These are phyloP conservation scores for Mycogona germanica DNA, from an alignment of 2,888 invertebrate genomes.

Conservation along the genomic window DNA sequence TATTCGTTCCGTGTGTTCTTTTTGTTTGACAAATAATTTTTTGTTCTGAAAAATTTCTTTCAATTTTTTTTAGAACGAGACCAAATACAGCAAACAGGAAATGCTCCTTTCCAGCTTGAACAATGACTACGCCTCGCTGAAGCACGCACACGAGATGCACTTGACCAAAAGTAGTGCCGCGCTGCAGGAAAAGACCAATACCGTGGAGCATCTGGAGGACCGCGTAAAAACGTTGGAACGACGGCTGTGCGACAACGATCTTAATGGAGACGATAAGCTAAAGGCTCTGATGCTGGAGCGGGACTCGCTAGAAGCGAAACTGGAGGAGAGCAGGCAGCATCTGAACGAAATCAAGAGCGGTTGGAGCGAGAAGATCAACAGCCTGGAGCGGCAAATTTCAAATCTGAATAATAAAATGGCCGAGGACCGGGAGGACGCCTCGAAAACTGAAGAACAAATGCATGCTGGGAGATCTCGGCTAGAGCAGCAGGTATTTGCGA, in stretches of 20 bases:
- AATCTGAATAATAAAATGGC: background rate
- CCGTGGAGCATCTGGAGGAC: constrained; percentile 53
- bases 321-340: background rate
- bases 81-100: background rate
- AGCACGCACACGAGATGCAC: constrained; percentile 48
- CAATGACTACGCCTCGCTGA: constrained; percentile 46
- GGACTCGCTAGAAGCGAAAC: background rate
- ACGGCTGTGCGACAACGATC: constrained; percentile 30
- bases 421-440: background rate
- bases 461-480: too few relatives aligned
- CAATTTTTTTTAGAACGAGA: background rate
- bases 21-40: too few relatives aligned
- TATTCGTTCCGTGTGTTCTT: too few relatives aligned
- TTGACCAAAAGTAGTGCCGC: constrained; percentile 27
- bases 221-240: constrained; percentile 45
- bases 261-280: constrained; percentile 30
- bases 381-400: background rate
- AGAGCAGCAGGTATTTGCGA: too few relatives aligned
- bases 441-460: background rate
- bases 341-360: background rate
- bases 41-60: background rate
- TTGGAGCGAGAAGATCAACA: background rate
- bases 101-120: constrained; percentile 20
- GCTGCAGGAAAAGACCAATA: constrained; percentile 29
- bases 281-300: constrained; percentile 21